Percentiles rank a stretch among this genome's conserved stretches.
phyloP scores from a whole-genome alignment of 1,140 invertebrate genomes.

The Lordiphosa clarofinis region DNA sequence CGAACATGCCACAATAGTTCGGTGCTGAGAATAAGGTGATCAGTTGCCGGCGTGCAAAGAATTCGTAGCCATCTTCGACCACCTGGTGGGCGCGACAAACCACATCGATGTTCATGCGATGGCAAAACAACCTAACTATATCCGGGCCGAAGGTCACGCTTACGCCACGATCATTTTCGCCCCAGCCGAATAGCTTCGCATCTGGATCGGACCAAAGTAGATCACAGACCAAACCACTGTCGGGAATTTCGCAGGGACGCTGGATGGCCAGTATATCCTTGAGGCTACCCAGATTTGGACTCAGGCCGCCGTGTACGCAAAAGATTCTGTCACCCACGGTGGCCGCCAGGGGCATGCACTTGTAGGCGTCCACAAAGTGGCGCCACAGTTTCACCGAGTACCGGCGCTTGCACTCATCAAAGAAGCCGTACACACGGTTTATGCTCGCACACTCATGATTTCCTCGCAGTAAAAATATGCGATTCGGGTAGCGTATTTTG shows the following conservation, averaged over 20 bases:
- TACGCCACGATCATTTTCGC: conserved; percentile 96
- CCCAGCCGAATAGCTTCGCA: conserved; percentile 91
- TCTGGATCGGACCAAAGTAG: conserved; percentile 98
- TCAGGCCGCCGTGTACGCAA: conserved; percentile 95
- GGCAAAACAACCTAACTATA: conserved; percentile 94
- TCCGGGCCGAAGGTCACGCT: conserved; percentile 96
- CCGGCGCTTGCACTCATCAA: conserved; percentile 96
- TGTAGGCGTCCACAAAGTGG: conserved; percentile 87
- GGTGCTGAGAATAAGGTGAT: conserved; percentile 94
- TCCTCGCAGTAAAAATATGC: conserved; percentile 90
- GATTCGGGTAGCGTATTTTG: conserved; percentile 93
- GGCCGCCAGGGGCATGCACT: conserved; percentile 90
- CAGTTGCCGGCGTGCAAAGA: conserved; percentile 97
- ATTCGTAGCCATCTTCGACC: conserved; percentile 98
- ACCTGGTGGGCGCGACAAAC: conserved; percentile 98
- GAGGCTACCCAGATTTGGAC: conserved; percentile 92
- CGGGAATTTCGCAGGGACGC: conserved; percentile 93
- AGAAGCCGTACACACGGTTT: conserved; percentile 95
- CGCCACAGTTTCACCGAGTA: conserved; percentile 99
- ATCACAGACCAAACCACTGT: conserved; percentile 95
- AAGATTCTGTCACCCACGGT: conserved; percentile 98
- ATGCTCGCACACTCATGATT: conserved; percentile 82
- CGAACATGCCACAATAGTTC: conserved; percentile 91
- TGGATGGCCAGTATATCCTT: conserved; percentile 92
- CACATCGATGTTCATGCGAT: conserved; percentile 95